Percentiles rank a stretch among this genome's conserved stretches.
These are phyloP conservation scores for Daboia siamensis DNA, from an alignment of 2,113 vertebrate species.

Conservation along the genomic window DNA sequence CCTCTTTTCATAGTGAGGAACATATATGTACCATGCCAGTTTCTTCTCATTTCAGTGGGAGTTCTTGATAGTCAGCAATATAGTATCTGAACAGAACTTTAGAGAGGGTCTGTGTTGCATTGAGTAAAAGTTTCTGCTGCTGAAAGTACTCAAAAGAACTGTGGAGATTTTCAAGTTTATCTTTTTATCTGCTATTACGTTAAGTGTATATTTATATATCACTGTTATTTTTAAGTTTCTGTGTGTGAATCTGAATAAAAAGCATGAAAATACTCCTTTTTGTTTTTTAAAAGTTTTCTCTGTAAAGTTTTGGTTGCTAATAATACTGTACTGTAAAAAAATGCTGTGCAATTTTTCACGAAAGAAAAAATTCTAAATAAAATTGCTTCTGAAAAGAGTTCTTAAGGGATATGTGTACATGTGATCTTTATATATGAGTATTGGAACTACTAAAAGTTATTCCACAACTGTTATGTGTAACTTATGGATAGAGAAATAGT, in stretches of 20 bases:
- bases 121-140: conserved; percentile 38
- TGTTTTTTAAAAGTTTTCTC: conserved; percentile 52
- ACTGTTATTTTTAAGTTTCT: conserved; percentile 42
- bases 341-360: conserved; percentile 74
- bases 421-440: neutral
- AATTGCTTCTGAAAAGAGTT: conserved; percentile 64
- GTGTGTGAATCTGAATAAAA: conserved; percentile 67
- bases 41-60: neutral
- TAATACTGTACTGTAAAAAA: conserved; percentile 51
- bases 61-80: neutral
- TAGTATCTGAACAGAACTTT: neutral
- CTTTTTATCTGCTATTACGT: conserved; percentile 50
- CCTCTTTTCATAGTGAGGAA: neutral
- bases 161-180: conserved; percentile 40
- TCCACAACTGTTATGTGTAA: neutral
- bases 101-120: neutral
- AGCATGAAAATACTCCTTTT: conserved; percentile 39
- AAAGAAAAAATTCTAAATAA: conserved; percentile 70
- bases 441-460: neutral
- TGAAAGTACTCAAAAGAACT: conserved; percentile 37
- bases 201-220: conserved; percentile 42
- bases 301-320: conserved; percentile 65
- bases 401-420: conserved; percentile 40
- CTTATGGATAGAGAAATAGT: neutral
- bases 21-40: neutral